Evolutionary conservation across 2,888 invertebrate genomes (phyloP).

Genomic region (Drosophila flavopinicola): DNA sequence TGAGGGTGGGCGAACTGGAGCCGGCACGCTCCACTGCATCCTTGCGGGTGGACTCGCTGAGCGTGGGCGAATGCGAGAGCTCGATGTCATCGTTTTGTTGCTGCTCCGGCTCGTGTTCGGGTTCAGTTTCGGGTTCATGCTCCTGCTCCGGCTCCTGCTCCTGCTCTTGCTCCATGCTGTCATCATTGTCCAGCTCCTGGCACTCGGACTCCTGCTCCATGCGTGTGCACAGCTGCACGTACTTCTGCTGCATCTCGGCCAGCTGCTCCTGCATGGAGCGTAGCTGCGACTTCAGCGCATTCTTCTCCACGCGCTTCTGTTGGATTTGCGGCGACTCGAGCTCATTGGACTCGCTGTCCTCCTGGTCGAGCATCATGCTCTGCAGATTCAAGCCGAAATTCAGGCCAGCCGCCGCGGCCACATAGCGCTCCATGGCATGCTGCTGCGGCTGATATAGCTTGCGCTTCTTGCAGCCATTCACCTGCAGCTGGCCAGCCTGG

Average conservation of each 20-base stretch:
- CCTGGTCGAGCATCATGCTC: constrained; percentile 87
- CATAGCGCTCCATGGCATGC: constrained; percentile 89
- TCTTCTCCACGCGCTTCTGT: constrained; percentile 94
- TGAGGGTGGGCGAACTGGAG: constrained; percentile 71
- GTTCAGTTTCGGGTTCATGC: constrained; percentile 87
- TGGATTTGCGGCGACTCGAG: constrained; percentile 91
- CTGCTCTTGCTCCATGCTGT: constrained; percentile 86
- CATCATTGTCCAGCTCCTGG: constrained; percentile 89
- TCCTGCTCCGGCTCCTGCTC: constrained; percentile 85
- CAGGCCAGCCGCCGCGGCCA: constrained; percentile 85
- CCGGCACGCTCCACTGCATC: constrained; percentile 63
- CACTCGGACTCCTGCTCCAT: constrained; percentile 92
- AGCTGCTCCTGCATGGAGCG: constrained; percentile 95
- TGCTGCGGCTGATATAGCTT: constrained; percentile 98
- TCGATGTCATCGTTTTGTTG: constrained; percentile 68
- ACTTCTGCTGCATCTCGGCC: constrained; percentile 96
- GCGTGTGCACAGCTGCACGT: constrained; percentile 93
- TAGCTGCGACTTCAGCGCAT: constrained; percentile 93
- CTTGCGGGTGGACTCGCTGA: constrained; percentile 66
- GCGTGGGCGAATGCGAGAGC: constrained; percentile 77
- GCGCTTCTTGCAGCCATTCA: constrained; percentile 96
- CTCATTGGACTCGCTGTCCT: constrained; percentile 91
- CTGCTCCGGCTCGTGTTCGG: constrained; percentile 84
- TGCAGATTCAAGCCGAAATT: constrained; percentile 86
- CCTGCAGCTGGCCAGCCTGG: constrained; percentile 86